A percentile compares a stretch with the other conserved stretches of the same genome.
These are phyloP conservation scores for Aphelenchoides besseyi DNA, from an alignment of 1,140 invertebrate genomes.

Conservation along the genomic window DNA sequence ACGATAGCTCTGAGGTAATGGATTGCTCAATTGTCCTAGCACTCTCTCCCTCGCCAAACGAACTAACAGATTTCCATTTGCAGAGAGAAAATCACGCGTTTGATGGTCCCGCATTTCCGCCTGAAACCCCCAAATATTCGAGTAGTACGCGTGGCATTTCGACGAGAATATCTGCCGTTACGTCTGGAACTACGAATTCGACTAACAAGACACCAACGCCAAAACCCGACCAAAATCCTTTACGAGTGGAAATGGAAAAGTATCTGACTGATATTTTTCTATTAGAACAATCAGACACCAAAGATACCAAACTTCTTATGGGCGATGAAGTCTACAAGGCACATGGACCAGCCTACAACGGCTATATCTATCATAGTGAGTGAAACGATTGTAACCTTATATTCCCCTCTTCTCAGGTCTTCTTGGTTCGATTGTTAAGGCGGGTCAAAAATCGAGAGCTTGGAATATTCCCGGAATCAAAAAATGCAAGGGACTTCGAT, in stretches of 20 bases:
- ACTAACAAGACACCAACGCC: too few species aligned
- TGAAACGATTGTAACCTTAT: not conserved
- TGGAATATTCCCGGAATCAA: not conserved
- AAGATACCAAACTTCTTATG: not conserved
- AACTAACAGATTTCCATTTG: too few species aligned
- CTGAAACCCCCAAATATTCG: too few species aligned
- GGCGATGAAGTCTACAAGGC: not conserved
- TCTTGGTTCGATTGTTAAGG: not conserved
- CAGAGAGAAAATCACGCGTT: too few species aligned
- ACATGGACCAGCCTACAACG: not conserved
- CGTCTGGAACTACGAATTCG: too few species aligned
- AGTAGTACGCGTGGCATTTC: too few species aligned
- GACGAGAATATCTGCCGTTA: too few species aligned
- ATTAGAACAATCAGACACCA: not conserved
- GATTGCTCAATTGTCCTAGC: too few species aligned
- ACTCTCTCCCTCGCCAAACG: too few species aligned
- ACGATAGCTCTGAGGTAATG: too few species aligned
- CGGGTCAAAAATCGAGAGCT: not conserved
- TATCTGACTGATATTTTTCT: not conserved
- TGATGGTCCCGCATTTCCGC: too few species aligned
- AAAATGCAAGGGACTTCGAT: not conserved
- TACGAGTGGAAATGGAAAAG: not conserved
- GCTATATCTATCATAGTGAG: not conserved
- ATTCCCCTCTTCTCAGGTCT: not conserved
- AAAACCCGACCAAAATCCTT: too few species aligned